Conservation (phyloP, 2,888 invertebrate species). For the Agrilus cyanescens region DNA sequence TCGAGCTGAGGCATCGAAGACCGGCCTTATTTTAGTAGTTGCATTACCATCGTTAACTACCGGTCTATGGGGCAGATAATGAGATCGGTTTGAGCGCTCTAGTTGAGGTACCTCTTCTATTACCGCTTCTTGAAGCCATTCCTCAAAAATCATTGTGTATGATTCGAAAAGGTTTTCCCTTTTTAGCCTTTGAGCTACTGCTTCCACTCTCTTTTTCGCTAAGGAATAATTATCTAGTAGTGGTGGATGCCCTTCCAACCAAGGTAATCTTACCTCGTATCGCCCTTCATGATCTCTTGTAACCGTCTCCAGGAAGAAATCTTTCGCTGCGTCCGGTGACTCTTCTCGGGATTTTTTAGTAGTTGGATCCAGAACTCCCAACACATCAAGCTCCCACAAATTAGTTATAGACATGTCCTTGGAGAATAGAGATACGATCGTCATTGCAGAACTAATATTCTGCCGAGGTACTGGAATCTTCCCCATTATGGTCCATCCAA, state of each 20-base stretch:
- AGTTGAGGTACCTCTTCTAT: slow-evolving; percentile 4
- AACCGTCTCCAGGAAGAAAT: slow-evolving; percentile 22
- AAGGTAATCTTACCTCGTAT: slow-evolving; percentile 25
- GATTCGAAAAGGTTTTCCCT: slow-evolving; percentile 12
- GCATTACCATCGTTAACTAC: slow-evolving; percentile 11
- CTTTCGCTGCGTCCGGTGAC: slow-evolving; percentile 14
- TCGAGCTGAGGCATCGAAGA: slow-evolving; percentile 21
- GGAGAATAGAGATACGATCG: slow-evolving; percentile 1
- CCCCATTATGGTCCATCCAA: background rate
- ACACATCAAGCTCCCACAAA: slow-evolving; percentile 23
- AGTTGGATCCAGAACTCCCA: slow-evolving; percentile 23
- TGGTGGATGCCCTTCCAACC: slow-evolving; percentile 23
- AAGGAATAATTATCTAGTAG: slow-evolving; percentile 18
- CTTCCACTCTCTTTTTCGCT: slow-evolving; percentile 19
- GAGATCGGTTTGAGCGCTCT: slow-evolving; percentile 9
- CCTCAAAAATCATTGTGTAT: slow-evolving; percentile 20
- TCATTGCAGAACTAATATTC: slow-evolving; percentile 1
- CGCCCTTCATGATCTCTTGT: background rate
- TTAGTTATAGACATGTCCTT: slow-evolving; percentile 13
- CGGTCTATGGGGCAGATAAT: slow-evolving; percentile 16
- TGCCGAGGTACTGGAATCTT: background rate
- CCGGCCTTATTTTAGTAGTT: slow-evolving; percentile 16
- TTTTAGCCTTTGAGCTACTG: slow-evolving; percentile 16
- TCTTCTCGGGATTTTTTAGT: slow-evolving; percentile 15
- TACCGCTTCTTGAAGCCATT: slow-evolving; percentile 18